These are phyloP conservation scores for Gadus chalcogrammus DNA, from an alignment of 2,113 vertebrate species.

Conservation along the genomic window DNA sequence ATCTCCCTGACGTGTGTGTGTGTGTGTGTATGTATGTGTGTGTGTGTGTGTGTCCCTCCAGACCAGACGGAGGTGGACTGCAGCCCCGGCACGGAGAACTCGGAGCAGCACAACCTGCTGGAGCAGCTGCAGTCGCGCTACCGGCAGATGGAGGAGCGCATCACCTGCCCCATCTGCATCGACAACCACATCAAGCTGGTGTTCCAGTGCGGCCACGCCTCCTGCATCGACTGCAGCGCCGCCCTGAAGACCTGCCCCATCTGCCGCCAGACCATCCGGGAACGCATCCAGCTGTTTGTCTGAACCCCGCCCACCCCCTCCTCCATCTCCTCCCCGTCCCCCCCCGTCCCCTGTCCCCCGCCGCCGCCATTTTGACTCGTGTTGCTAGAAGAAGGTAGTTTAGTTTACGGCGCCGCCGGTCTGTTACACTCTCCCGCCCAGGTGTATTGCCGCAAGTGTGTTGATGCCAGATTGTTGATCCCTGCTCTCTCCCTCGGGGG, in stretches of 20 bases:
- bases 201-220: slow-evolving; percentile 97
- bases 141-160: slow-evolving; percentile 97
- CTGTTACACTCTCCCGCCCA: too few species aligned
- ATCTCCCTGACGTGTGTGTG: not conserved
- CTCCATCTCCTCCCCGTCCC: too few species aligned
- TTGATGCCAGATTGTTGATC: too few species aligned
- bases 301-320: slow-evolving; percentile 55
- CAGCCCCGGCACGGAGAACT: slow-evolving; percentile 75
- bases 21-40: too few species aligned
- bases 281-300: slow-evolving; percentile 92
- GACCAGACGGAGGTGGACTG: slow-evolving; percentile 91
- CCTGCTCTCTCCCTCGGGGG: too few species aligned
- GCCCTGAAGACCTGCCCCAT: slow-evolving; percentile 92
- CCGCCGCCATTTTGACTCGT: too few species aligned
- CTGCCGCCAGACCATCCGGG: slow-evolving; percentile 93
- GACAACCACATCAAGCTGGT: slow-evolving; percentile 97
- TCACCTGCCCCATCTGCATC: slow-evolving; percentile 98
- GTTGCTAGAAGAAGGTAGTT: too few species aligned
- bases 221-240: slow-evolving; percentile 90
- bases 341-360: too few species aligned
- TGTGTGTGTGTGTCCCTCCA: slow-evolving; percentile 42
- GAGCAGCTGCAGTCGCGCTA: slow-evolving; percentile 97
- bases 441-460: too few species aligned
- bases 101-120: slow-evolving; percentile 89
- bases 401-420: too few species aligned